phyloP scores from a whole-genome alignment of 2,888 invertebrate genomes.

The Drosophila conformis region DNA sequence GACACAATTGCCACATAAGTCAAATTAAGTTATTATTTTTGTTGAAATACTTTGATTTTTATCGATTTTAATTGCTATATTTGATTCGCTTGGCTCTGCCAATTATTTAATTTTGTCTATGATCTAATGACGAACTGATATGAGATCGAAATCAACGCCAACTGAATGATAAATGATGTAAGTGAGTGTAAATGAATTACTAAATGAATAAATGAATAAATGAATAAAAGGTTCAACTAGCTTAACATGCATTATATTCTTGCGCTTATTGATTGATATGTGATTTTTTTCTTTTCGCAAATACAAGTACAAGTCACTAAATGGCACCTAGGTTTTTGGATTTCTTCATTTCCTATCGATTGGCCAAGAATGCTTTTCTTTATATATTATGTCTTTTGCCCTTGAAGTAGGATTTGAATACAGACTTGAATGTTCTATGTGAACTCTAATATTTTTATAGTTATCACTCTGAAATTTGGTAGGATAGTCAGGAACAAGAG shows the following conservation, averaged over 20 bases:
- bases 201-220: constrained; percentile 22
- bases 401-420: constrained; percentile 9
- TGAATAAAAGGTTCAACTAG: constrained; percentile 42
- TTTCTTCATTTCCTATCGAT: constrained; percentile 2
- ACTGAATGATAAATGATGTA: constrained; percentile 29
- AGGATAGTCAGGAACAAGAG: background rate
- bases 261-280: constrained; percentile 31
- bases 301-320: constrained; percentile 19
- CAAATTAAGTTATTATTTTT: constrained; percentile 40
- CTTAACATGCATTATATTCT: constrained; percentile 68
- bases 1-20: constrained; percentile 52
- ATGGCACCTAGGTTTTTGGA: constrained; percentile 13
- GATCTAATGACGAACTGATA: constrained; percentile 57
- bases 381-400: background rate
- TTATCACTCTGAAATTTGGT: background rate
- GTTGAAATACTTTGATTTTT: constrained; percentile 11
- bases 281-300: constrained; percentile 8
- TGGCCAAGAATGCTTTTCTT: constrained; percentile 15
- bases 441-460: background rate
- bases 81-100: constrained; percentile 40
- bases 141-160: constrained; percentile 26
- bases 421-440: background rate
- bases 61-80: constrained; percentile 32
- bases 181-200: constrained; percentile 40
- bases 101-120: constrained; percentile 43